Evolutionary conservation across 2,113 vertebrate genomes (phyloP).

Genomic region (Pachypanchax playfairii): DNA sequence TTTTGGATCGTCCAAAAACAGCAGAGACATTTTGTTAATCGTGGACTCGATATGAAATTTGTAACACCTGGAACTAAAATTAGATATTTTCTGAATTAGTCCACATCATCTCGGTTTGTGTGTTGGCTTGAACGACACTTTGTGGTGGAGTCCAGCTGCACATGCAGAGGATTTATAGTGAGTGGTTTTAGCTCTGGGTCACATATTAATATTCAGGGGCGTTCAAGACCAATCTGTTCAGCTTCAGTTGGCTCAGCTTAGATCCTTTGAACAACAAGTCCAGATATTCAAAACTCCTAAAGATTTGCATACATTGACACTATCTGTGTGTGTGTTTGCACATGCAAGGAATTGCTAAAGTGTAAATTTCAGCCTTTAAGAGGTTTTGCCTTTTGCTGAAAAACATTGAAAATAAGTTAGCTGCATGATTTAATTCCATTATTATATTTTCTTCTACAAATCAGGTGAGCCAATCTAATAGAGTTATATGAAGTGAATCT

Average conservation of each 20-base stretch:
- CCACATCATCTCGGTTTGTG: no score
- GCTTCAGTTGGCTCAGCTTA: conserved; percentile 37
- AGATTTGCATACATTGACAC: conserved; percentile 25
- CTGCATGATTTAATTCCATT: no score
- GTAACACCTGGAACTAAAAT: no score
- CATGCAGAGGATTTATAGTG: conserved; percentile 38
- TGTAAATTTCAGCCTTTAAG: conserved; percentile 10
- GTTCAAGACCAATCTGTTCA: conserved; percentile 37
- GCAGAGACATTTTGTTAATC: no score
- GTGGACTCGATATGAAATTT: no score
- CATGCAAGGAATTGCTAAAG: conserved; percentile 2
- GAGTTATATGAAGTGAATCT: not conserved
- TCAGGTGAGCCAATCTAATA: not conserved
- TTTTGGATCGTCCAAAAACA: no score
- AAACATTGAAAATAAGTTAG: conserved; percentile 6
- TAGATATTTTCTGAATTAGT: no score
- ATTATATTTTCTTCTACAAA: conserved; percentile 25
- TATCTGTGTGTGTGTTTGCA: conserved; percentile 3
- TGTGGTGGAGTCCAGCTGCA: conserved; percentile 20
- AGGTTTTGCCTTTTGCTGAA: conserved; percentile 27
- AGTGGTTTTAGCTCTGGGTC: conserved; percentile 47
- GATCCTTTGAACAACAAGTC: conserved; percentile 30
- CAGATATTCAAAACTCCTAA: conserved; percentile 18
- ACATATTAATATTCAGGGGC: conserved; percentile 55
- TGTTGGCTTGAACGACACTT: conserved; percentile 19